Conservation (phyloP, 2,113 vertebrate genomes). For the Rattus norvegicus region GRCr8 NC_086020.1:20391501-20392000, state of each 20-base stretch:
- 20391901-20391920: not conserved
- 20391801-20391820: not conserved
- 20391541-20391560: not conserved
- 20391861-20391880: not conserved
- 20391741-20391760: fast-evolving
- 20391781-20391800: not conserved
- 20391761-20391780: not conserved
- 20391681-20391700: not conserved
- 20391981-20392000: not conserved
- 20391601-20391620: not conserved
- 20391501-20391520: not conserved
- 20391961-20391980: not conserved
- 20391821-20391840: not conserved
- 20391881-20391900: not conserved
- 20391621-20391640: not conserved
- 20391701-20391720: not conserved
- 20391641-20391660: not conserved
- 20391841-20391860: not conserved
- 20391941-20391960: not conserved
- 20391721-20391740: not conserved
- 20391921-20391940: not conserved
- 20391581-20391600: not conserved
- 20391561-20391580: not conserved
- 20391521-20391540: not conserved
- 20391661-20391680: not conserved